A percentile compares a stretch with the other conserved stretches of the same genome.
phyloP scores from a whole-genome alignment of 2,113 vertebrate genomes.

The Tychaedon coryphoeus region DNA sequence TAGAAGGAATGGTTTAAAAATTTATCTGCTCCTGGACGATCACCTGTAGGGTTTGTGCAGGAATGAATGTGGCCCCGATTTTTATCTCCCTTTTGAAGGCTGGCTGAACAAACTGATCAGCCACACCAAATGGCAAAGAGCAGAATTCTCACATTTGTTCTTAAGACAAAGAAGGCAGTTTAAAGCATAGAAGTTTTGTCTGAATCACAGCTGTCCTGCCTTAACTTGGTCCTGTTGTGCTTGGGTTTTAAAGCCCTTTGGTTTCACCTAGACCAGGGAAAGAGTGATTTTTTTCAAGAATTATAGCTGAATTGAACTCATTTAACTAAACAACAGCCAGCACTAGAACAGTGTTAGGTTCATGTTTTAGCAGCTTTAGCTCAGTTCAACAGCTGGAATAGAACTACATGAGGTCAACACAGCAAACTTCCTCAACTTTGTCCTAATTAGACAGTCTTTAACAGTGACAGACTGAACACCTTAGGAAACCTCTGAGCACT shows the following conservation, averaged over 20 bases:
- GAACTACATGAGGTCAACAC: not conserved
- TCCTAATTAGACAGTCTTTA: not conserved
- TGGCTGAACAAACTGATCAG: not conserved
- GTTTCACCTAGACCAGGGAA: not conserved
- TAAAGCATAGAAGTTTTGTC: not conserved
- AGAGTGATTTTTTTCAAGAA: not conserved
- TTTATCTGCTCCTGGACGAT: not conserved
- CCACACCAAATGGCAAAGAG: not conserved
- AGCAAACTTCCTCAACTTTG: not conserved
- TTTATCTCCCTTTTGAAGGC: not conserved
- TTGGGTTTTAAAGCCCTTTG: not conserved
- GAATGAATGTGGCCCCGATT: not conserved
- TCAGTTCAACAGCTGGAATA: not conserved
- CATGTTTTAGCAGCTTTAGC: not conserved
- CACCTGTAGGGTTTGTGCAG: not conserved
- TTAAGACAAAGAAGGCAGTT: not conserved
- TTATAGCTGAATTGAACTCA: not conserved
- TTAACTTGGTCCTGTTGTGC: not conserved
- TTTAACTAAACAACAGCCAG: not conserved
- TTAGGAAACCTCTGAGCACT: not conserved
- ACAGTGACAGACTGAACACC: not conserved
- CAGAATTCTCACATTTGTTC: not conserved
- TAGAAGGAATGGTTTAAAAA: not conserved
- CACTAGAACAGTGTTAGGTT: not conserved
- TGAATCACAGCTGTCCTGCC: not conserved